These are phyloP conservation scores for Parnassius orleans DNA, from an alignment of 2,888 invertebrate species.

Conservation along the genomic window DNA sequence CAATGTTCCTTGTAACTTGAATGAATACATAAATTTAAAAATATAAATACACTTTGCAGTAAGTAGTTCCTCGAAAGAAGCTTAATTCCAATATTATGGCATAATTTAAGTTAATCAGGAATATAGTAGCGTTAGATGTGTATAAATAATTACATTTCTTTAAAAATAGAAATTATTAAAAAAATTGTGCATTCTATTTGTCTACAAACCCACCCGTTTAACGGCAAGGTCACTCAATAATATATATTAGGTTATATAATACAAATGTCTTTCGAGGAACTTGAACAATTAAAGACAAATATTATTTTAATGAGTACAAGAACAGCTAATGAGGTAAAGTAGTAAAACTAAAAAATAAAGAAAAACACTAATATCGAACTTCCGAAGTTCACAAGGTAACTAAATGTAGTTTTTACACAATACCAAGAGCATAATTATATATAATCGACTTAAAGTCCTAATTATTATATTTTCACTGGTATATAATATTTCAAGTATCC, in stretches of 20 bases:
- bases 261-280: constrained; percentile 22
- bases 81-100: background rate
- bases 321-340: constrained; percentile 74
- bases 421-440: constrained; percentile 60
- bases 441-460: constrained; percentile 75
- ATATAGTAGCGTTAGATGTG: too few species aligned
- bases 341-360: constrained; percentile 52
- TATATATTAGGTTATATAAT: constrained; percentile 5
- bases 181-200: constrained; percentile 22
- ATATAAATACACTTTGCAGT: constrained; percentile 12
- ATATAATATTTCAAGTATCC: constrained; percentile 51
- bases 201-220: constrained; percentile 18
- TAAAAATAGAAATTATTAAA: constrained; percentile 6
- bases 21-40: constrained; percentile 7
- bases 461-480: constrained; percentile 68
- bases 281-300: constrained; percentile 26
- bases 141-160: too few species aligned
- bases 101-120: too few species aligned
- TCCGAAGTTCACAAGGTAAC: constrained; percentile 78
- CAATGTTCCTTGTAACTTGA: constrained; percentile 9
- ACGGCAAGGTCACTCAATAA: constrained; percentile 9
- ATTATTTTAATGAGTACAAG: constrained; percentile 46
- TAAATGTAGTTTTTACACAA: constrained; percentile 66
- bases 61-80: constrained; percentile 24
- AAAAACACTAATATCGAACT: constrained; percentile 68